Evolutionary conservation across 2,888 invertebrate genomes (phyloP), one percentile per base, ranked within the genome.

Genomic region (Meganola albula): DNA sequence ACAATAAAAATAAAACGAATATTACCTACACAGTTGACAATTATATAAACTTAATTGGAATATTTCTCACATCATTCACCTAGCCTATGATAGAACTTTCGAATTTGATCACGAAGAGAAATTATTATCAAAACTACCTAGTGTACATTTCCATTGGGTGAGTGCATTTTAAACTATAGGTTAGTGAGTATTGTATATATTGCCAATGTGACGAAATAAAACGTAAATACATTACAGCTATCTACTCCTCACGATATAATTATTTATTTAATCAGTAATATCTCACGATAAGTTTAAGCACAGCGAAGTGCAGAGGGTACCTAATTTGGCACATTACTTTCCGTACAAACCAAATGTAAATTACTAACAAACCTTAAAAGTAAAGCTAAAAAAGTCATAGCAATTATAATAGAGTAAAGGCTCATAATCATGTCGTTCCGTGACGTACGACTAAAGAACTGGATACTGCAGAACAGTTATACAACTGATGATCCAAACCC

Each of bases 41-140:
- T 64, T 44, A 52, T 70, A 70, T 40, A 70, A 74, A 62, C 47
- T 33, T 25, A 47, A 47, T 53, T 66, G 58, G 66, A 63, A 66
- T 76, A 77, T 63, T 70, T 74, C 74, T 76, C 71, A 75, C 67
- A 75, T 71, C 76, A 76, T 83, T 84, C 70, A 71, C 79, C 84
- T 84, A 85, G 74, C 84, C 85, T 85, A 85, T 83, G 83, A 83
- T 83, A 84, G 80, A 76, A 75, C 80, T 83, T 80, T 78, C 71
- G 71, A 83, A 79, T 76, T 80, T 75, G 79, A 83, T 83, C 80
- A 75, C 79, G 79, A 84, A 82, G 80, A 80, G 71, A 85, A 85
- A 84, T 78, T 73, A 83, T 83, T 83, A 82, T 79, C 74, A 77
- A 79, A 78, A 77, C 82, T 84, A 83, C 80, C 78, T 83, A 84